Evolutionary conservation across 2,888 invertebrate species (phyloP).

Genomic region (Latheticus oryzae): DNA sequence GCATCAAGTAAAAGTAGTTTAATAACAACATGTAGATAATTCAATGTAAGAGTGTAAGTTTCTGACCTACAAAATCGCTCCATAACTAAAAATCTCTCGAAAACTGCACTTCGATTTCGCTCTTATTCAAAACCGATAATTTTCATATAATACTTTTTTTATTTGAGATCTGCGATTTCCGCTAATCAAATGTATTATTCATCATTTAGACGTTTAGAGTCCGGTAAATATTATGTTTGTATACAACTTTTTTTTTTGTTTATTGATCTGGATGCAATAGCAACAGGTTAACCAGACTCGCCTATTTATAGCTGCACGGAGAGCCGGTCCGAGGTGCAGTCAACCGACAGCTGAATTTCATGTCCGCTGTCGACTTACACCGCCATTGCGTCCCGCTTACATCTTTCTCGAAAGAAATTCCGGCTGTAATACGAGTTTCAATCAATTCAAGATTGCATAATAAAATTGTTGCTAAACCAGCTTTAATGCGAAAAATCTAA

Average conservation of each 20-base stretch:
- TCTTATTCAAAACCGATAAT: too few species aligned
- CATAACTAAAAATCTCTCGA: too few species aligned
- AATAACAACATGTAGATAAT: too few species aligned
- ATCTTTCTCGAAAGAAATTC: slow-evolving; percentile 12
- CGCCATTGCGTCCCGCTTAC: slow-evolving; percentile 11
- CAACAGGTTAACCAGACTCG: slow-evolving; percentile 40
- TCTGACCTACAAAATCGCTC: too few species aligned
- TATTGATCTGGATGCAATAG: slow-evolving; percentile 33
- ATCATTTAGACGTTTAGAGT: too few species aligned
- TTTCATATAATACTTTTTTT: too few species aligned
- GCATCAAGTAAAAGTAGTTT: too few species aligned
- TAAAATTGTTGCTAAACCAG: background rate
- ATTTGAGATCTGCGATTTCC: too few species aligned
- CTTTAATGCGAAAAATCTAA: background rate
- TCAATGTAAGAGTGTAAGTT: too few species aligned
- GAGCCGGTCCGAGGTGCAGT: slow-evolving; percentile 33
- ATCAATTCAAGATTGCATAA: slow-evolving; percentile 11
- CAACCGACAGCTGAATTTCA: slow-evolving; percentile 31
- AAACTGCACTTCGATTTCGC: too few species aligned
- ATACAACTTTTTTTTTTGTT: slow-evolving; percentile 19
- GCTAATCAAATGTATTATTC: too few species aligned
- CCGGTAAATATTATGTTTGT: slow-evolving; percentile 27
- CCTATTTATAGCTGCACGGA: slow-evolving; percentile 39
- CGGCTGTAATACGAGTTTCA: background rate
- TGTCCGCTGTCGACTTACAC: slow-evolving; percentile 27